A percentile compares a stretch with the other conserved stretches of the same genome.
phyloP scores from a whole-genome alignment of 1,140 invertebrate genomes.

The Procambarus virginalis region DNA sequence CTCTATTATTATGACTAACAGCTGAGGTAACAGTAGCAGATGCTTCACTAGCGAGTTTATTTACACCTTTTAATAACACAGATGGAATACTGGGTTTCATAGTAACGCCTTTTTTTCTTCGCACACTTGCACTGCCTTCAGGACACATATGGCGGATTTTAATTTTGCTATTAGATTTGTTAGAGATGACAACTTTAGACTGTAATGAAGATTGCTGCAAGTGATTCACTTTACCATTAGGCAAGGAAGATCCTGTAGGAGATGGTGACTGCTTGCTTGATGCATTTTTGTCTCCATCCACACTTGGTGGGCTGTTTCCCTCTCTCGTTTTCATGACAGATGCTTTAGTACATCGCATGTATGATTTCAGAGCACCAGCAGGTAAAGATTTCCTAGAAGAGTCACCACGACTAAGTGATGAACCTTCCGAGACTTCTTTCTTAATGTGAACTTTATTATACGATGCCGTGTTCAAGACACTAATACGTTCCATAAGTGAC shows the following conservation, averaged over 20 bases:
- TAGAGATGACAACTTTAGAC: background rate
- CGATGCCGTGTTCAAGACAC: background rate
- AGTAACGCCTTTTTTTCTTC: constrained; percentile 32
- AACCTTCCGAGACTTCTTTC: background rate
- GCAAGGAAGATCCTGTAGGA: background rate
- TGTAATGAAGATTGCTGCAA: background rate
- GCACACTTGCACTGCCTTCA: background rate
- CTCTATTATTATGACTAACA: background rate
- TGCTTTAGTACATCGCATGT: constrained; percentile 46
- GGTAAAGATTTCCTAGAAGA: constrained; percentile 50
- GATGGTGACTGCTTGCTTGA: too few species aligned
- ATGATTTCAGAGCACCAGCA: constrained; percentile 42
- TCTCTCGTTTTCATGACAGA: constrained; percentile 35
- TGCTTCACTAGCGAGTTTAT: background rate
- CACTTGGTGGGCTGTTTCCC: background rate
- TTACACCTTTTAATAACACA: constrained; percentile 38
- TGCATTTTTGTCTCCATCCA: background rate
- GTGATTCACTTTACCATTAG: background rate
- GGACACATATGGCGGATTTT: background rate
- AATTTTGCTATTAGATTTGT: background rate
- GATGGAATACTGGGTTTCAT: constrained; percentile 54
- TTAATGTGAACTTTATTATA: background rate
- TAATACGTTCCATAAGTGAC: constrained; percentile 45
- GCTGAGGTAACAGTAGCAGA: background rate
- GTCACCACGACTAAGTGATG: background rate